Evolutionary conservation across 1,140 invertebrate genomes (phyloP), one percentile per base, ranked within the genome.

Genomic region (Drosophila lowei): DNA sequence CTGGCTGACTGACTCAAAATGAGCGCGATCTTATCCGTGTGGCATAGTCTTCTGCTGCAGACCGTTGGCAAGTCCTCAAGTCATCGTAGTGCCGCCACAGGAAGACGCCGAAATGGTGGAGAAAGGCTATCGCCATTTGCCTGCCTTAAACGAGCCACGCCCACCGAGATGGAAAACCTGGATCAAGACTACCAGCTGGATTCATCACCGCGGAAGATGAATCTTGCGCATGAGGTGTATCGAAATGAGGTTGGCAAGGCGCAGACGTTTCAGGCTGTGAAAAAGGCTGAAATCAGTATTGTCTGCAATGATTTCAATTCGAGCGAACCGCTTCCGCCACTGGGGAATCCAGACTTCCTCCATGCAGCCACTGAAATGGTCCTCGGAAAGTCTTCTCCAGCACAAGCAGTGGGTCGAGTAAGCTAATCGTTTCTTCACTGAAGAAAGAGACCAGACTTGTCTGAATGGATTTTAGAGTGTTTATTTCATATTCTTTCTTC

Each of bases 211-310:
- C 30, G 52, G 3, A 75, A 75, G 34, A 25, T 75, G 9, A 75
- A 75, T 53, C 47, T 75, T 0, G 42, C 21, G 9, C 42, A 54
- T 1, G 56, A 72, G 7, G 15, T 60, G 9, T 99, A 99, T 92
- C 94, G 98, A 75, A 98, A 97, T 52, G 95, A 96, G 72, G 95
- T 98, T 88, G 96, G 96, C 1, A 97, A 98, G 91, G 98, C 98
- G 68, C 99, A 98, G 97, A 97, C 99, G 6, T 92, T 99, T 53
- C 98, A 98, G n/a, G 97, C 99, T 42, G 98, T 99, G 0, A 93
- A 94, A 25, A 96, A 97, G 91, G 95, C 96, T 13, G 98, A 99
- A 92, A 94, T 94, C 55, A 91, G 93, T 57, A 93, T 99, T 81
- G 96, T 96, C 23, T 92, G 92, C 25, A 96, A 99, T 92, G 93